phyloP scores from a whole-genome alignment of 2,113 vertebrate species.

The Sprattus sprattus region DNA sequence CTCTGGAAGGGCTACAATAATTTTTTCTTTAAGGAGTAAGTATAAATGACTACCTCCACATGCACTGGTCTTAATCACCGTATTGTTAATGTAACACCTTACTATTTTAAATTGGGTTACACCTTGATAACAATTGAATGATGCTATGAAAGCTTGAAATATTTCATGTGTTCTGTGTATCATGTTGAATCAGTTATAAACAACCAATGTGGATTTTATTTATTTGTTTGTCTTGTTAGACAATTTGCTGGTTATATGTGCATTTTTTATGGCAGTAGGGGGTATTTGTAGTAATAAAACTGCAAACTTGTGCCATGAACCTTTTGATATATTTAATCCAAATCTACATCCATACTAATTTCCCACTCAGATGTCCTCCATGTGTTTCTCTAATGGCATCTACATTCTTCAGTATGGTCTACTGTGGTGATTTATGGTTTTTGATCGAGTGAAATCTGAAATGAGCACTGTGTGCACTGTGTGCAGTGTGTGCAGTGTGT shows the following conservation, averaged over 20 bases:
- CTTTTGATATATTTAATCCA: not conserved
- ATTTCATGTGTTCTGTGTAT: slow-evolving; percentile 46
- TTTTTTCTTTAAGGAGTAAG: slow-evolving; percentile 46
- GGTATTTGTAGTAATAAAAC: slow-evolving; percentile 10
- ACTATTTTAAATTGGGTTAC: not conserved
- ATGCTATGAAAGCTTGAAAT: slow-evolving; percentile 44
- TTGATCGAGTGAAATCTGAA: too few species aligned
- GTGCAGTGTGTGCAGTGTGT: too few species aligned
- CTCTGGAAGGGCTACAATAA: not conserved
- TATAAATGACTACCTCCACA: slow-evolving; percentile 63
- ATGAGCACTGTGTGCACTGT: too few species aligned
- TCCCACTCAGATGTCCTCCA: not conserved
- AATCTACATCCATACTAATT: not conserved
- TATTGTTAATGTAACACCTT: not conserved
- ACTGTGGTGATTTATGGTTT: not conserved
- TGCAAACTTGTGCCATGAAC: slow-evolving; percentile 14
- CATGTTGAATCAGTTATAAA: slow-evolving; percentile 41
- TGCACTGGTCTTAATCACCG: slow-evolving; percentile 39
- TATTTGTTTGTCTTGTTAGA: slow-evolving; percentile 50
- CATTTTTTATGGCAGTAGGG: not conserved
- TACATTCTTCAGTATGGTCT: not conserved
- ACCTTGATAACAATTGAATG: slow-evolving; percentile 35
- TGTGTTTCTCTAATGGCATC: not conserved
- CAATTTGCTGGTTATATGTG: slow-evolving; percentile 14
- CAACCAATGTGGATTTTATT: slow-evolving; percentile 53